Conservation (phyloP, 2,888 invertebrate genomes). For the Pachliopta kotzebuea region DNA sequence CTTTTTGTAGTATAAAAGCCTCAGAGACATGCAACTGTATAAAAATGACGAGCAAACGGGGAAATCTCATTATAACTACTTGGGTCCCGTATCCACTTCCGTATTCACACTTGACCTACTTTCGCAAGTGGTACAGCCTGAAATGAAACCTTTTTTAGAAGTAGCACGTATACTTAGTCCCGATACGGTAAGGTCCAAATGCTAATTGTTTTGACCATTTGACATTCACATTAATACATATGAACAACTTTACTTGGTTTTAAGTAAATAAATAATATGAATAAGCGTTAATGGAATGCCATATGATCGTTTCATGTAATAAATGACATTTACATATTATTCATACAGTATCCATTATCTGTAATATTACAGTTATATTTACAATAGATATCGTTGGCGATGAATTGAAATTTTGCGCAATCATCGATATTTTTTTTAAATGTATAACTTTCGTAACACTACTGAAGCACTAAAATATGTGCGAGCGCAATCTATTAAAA, state of each 20-base stretch:
- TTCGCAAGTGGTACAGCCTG: constrained; percentile 1
- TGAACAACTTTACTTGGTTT: background rate
- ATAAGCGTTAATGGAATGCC: background rate
- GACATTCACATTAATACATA: background rate
- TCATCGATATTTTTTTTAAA: background rate
- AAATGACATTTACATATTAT: background rate
- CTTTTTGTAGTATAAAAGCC: background rate
- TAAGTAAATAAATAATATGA: background rate
- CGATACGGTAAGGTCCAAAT: background rate
- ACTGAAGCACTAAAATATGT: background rate
- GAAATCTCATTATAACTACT: constrained; percentile 17
- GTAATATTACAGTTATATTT: background rate
- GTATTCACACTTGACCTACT: constrained; percentile 19
- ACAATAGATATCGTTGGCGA: background rate
- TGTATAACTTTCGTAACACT: background rate
- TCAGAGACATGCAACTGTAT: constrained; percentile 2
- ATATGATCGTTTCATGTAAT: background rate
- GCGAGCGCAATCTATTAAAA: background rate
- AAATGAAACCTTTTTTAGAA: constrained; percentile 14
- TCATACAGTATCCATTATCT: background rate
- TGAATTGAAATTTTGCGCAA: background rate
- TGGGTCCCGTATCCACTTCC: constrained; percentile 9
- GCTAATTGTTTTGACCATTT: background rate
- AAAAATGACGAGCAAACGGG: constrained; percentile 14
- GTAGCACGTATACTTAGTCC: background rate